phyloP scores from a whole-genome alignment of 1,140 invertebrate species.

The Pentalonia nigronervosa region DNA sequence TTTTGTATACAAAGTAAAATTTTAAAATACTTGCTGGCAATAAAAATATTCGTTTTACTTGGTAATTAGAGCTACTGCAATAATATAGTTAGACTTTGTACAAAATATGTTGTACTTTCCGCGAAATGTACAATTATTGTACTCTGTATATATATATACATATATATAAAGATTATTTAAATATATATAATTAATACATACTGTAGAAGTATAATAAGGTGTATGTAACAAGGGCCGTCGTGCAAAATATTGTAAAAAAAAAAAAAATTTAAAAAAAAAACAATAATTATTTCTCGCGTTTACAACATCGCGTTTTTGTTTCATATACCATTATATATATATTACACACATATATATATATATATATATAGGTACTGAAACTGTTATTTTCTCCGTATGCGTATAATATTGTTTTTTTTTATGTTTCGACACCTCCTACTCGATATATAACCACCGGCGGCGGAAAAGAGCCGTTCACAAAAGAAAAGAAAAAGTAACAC shows the following conservation, averaged over 20 bases:
- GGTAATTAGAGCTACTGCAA: neutral
- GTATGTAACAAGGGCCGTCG: neutral
- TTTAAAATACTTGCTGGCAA: no score
- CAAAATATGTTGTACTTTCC: neutral
- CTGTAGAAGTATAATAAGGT: neutral
- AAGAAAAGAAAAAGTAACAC: neutral
- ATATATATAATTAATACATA: neutral
- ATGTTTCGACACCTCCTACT: conserved; percentile 49
- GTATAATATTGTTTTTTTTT: conserved; percentile 21
- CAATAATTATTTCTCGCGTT: conserved; percentile 5
- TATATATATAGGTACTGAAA: conserved; percentile 12
- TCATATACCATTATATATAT: neutral
- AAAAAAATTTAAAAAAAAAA: neutral
- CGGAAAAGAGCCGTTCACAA: conserved; percentile 34
- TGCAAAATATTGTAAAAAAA: conserved; percentile 9
- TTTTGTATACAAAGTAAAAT: neutral
- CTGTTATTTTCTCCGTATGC: conserved; percentile 30
- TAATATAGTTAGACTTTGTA: neutral
- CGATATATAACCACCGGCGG: neutral
- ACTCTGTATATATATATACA: neutral
- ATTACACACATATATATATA: neutral
- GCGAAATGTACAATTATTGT: neutral
- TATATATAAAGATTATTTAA: neutral
- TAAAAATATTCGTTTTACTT: neutral
- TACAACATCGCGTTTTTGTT: neutral